Conservation (phyloP, 2,888 invertebrate genomes). For the Leuctra nigra region DNA sequence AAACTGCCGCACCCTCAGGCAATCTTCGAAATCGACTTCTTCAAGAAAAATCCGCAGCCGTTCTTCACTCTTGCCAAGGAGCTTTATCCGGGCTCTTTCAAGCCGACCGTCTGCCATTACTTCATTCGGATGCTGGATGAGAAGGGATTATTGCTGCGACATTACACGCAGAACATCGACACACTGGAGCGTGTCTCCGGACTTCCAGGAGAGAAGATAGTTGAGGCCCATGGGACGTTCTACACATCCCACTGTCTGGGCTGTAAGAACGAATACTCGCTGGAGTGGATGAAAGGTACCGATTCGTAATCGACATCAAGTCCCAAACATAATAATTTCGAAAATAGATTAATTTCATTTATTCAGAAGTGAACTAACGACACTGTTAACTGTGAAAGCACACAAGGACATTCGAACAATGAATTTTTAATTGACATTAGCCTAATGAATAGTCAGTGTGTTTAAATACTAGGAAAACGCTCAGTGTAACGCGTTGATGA, state of each 20-base stretch:
- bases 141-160: constrained; percentile 55
- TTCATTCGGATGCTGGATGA: constrained; percentile 80
- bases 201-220: constrained; percentile 72
- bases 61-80: constrained; percentile 89
- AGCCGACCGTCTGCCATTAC: constrained; percentile 86
- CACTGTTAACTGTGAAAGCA: too few relatives aligned
- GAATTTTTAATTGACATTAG: too few relatives aligned
- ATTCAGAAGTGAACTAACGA: too few relatives aligned
- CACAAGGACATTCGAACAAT: too few relatives aligned
- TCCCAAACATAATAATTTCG: too few relatives aligned
- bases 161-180: constrained; percentile 80
- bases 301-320: not conserved
- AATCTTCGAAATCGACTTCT: constrained; percentile 87
- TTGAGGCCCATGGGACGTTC: constrained; percentile 95
- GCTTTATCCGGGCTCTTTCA: constrained; percentile 77
- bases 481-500: too few relatives aligned
- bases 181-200: constrained; percentile 83
- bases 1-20: constrained; percentile 86
- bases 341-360: too few relatives aligned
- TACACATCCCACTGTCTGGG: constrained; percentile 77
- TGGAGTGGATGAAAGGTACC: constrained; percentile 81
- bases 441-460: too few relatives aligned
- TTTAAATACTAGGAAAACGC: too few relatives aligned
- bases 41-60: constrained; percentile 81
- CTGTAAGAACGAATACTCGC: constrained; percentile 63